Evolutionary conservation across 1,140 invertebrate genomes (phyloP).

Genomic region (Mya arenaria): DNA sequence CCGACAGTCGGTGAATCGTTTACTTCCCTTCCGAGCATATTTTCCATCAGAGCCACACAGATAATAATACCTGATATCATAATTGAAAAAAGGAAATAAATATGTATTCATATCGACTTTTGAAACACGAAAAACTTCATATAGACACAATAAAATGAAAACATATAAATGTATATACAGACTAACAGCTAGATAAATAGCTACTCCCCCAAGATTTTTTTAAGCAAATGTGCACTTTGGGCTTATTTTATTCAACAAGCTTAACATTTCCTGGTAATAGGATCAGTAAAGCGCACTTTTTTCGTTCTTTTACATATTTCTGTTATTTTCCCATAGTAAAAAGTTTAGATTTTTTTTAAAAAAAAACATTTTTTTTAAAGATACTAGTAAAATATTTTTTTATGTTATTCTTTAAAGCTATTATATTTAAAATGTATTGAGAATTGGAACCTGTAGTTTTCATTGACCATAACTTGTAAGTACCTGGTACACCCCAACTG

Average conservation of each 20-base stretch:
- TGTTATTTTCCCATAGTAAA: too few species aligned
- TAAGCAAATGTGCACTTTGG: not conserved
- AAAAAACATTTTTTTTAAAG: too few species aligned
- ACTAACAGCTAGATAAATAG: slow-evolving; percentile 6
- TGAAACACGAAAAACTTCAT: not conserved
- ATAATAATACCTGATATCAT: not conserved
- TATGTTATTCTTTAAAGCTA: too few species aligned
- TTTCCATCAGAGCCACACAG: not conserved
- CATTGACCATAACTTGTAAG: not conserved
- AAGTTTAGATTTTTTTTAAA: too few species aligned
- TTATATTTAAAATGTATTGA: too few species aligned
- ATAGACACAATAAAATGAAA: not conserved
- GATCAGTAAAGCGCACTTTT: too few species aligned
- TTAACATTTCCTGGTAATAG: too few species aligned
- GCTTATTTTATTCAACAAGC: too few species aligned
- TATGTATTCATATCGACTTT: not conserved
- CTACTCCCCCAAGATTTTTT: not conserved
- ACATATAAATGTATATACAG: not conserved
- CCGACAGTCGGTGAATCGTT: not conserved
- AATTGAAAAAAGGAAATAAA: too few species aligned
- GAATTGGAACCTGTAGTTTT: not conserved
- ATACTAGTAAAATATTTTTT: too few species aligned
- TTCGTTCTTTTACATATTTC: too few species aligned
- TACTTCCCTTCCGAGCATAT: not conserved
- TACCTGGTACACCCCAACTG: not conserved